phyloP scores from a whole-genome alignment of 2,888 invertebrate species.

The Reticulitermes lucifugus region DNA sequence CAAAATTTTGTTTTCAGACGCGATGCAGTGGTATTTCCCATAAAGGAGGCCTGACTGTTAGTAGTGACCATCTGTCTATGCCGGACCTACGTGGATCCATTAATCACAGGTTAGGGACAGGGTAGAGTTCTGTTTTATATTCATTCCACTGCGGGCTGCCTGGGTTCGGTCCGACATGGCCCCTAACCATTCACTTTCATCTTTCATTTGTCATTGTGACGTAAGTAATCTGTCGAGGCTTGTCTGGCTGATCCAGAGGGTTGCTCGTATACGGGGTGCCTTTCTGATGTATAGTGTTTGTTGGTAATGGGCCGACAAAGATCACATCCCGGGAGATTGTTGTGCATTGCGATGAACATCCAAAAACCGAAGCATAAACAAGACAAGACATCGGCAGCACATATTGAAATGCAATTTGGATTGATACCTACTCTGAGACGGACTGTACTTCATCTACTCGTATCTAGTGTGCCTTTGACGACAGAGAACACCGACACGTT shows the following conservation, averaged over 20 bases:
- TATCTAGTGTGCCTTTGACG: no score
- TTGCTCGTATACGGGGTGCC: background rate
- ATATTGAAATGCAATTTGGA: no score
- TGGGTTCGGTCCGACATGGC: background rate
- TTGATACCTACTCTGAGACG: no score
- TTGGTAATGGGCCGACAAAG: no score
- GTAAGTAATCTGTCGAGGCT: constrained; percentile 38
- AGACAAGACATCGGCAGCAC: no score
- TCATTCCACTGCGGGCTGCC: constrained; percentile 24
- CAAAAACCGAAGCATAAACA: no score
- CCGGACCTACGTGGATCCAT: background rate
- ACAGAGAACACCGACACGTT: no score
- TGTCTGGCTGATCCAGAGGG: constrained; percentile 33
- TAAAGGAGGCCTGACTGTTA: background rate
- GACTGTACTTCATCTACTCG: no score
- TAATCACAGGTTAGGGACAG: constrained; percentile 14
- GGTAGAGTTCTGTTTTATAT: constrained; percentile 31
- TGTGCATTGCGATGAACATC: no score
- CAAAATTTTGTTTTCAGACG: background rate
- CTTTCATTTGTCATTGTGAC: constrained; percentile 42
- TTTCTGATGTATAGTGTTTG: no score
- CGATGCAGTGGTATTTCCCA: background rate
- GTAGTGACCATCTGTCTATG: constrained; percentile 27
- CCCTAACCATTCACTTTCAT: constrained; percentile 15
- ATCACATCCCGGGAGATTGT: no score